Percentiles rank a stretch among this genome's conserved stretches.
Conservation (phyloP, 2,888 invertebrate species). For the Xestia rhomboidea region DNA sequence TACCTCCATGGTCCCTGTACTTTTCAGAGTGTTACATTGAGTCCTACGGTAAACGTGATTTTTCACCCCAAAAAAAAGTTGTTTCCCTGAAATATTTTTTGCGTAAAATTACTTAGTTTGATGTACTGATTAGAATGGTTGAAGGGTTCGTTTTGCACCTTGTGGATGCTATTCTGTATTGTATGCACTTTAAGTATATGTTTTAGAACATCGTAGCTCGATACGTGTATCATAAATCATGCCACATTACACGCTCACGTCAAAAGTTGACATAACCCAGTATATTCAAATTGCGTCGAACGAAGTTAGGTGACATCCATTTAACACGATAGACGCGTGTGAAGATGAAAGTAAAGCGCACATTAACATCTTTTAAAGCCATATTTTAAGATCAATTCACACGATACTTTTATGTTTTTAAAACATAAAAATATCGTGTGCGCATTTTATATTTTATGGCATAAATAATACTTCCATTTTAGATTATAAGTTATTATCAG, state of each 20-base stretch:
- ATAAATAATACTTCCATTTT: not conserved
- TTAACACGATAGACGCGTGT: constrained; percentile 25
- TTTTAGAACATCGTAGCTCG: not conserved
- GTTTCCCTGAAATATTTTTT: too few species aligned
- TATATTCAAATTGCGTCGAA: constrained; percentile 33
- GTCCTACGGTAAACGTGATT: too few species aligned
- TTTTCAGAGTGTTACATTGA: too few species aligned
- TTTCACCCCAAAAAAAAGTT: too few species aligned
- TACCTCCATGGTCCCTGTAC: too few species aligned
- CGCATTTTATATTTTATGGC: not conserved
- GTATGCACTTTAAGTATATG: not conserved
- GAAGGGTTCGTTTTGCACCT: too few species aligned
- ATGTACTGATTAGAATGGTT: too few species aligned
- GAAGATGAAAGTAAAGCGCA: constrained; percentile 17
- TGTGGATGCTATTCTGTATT: not conserved
- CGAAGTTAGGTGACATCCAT: constrained; percentile 30
- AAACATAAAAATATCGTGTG: too few species aligned
- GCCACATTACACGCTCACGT: constrained; percentile 5
- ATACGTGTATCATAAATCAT: not conserved
- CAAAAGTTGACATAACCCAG: constrained; percentile 15
- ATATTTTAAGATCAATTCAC: not conserved
- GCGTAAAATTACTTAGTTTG: too few species aligned
- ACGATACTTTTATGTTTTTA: not conserved
- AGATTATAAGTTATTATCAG: not conserved
- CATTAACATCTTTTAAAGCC: constrained; percentile 23